Evolutionary conservation across 2,113 vertebrate genomes (phyloP).

Genomic region (Chionodraco myersi): DNA sequence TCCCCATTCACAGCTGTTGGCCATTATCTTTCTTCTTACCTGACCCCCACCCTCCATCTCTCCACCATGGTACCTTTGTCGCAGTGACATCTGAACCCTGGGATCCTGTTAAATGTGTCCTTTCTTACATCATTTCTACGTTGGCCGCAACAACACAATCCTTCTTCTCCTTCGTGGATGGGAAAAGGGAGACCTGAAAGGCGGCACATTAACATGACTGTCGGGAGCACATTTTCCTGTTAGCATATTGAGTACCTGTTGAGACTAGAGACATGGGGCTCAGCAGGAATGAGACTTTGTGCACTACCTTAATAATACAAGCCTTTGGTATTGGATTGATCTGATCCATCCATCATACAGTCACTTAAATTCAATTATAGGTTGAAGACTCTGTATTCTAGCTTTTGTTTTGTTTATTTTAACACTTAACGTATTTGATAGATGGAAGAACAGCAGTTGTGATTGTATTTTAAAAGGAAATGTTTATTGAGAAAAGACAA

Average conservation of each 20-base stretch:
- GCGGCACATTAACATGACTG: conserved; percentile 25
- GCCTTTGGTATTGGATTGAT: conserved; percentile 7
- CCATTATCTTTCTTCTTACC: conserved; percentile 67
- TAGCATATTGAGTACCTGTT: conserved; percentile 45
- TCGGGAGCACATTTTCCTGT: conserved; percentile 68
- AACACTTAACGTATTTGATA: neutral
- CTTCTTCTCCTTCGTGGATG: conserved; percentile 10
- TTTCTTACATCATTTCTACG: conserved; percentile 76
- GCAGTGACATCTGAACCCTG: conserved; percentile 79
- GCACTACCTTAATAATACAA: conserved; percentile 6
- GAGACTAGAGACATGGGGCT: conserved; percentile 10
- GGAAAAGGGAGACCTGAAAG: conserved; percentile 39
- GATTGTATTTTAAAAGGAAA: neutral
- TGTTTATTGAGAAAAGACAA: conserved; percentile 7
- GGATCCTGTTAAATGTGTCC: conserved; percentile 65
- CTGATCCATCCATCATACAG: neutral
- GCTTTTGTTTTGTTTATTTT: neutral
- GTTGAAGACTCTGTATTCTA: neutral
- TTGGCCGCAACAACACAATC: conserved; percentile 42
- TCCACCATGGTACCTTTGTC: conserved; percentile 68
- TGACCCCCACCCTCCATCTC: conserved; percentile 69
- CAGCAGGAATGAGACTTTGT: conserved; percentile 16
- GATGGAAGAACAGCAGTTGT: neutral
- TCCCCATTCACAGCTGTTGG: conserved; percentile 70
- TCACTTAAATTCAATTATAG: conserved; percentile 29